Evolutionary conservation across 2,113 vertebrate species (phyloP).

Genomic region (Micronycteris hirsuta): DNA sequence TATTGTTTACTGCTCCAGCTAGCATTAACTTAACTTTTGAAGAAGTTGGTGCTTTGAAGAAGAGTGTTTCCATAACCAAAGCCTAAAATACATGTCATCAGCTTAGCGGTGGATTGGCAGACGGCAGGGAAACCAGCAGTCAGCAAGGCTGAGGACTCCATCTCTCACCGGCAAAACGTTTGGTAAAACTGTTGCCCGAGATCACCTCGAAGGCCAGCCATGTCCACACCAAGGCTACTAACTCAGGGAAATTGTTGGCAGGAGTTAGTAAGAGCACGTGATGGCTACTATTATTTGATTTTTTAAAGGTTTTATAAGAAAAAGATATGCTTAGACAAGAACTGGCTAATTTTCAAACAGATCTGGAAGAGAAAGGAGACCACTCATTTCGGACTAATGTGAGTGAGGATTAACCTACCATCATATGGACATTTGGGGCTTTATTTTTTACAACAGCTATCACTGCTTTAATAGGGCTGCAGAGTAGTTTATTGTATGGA

Average conservation of each 20-base stretch:
- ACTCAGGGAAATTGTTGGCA: neutral
- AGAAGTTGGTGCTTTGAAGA: neutral
- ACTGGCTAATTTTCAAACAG: conserved; percentile 1
- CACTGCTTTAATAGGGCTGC: neutral
- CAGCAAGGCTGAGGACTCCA: neutral
- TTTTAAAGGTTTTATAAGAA: neutral
- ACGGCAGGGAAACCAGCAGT: neutral
- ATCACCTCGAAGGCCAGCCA: neutral
- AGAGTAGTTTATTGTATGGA: neutral
- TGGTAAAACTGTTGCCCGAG: neutral
- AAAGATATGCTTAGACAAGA: neutral
- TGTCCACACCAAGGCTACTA: neutral
- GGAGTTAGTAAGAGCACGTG: neutral
- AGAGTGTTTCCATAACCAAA: neutral
- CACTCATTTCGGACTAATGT: neutral
- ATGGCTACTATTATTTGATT: neutral
- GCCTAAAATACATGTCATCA: neutral
- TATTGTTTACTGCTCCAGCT: neutral
- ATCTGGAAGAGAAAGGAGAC: neutral
- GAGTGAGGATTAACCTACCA: neutral
- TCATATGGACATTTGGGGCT: neutral
- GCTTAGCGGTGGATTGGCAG: neutral
- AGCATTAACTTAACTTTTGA: neutral
- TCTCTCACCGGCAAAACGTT: neutral
- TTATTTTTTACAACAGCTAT: neutral